Conservation (phyloP, 1,140 invertebrate genomes). For the Pinna nobilis region DNA sequence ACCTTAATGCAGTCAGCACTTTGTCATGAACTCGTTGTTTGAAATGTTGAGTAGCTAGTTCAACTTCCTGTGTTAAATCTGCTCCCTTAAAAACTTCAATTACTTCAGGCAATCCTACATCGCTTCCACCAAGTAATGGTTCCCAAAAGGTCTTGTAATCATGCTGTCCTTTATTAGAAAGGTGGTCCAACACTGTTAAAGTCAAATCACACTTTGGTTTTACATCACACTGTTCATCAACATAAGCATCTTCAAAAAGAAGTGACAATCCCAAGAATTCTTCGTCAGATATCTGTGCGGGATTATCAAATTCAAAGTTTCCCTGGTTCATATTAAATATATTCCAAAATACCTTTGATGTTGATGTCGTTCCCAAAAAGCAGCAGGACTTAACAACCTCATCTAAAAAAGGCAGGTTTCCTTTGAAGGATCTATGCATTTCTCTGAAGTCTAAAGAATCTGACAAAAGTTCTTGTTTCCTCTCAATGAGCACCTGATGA, state of each 20-base stretch:
- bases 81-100: neutral
- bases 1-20: neutral
- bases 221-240: neutral
- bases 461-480: neutral
- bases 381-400: neutral
- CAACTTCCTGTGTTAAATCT: constrained; percentile 1
- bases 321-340: neutral
- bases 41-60: neutral
- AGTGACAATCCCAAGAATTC: neutral
- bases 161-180: neutral
- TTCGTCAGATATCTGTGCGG: neutral
- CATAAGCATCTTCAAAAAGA: neutral
- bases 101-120: neutral
- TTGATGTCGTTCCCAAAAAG: neutral
- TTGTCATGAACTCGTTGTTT: neutral
- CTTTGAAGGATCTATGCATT: neutral
- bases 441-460: neutral
- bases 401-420: neutral
- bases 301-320: neutral
- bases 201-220: neutral
- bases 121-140: neutral
- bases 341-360: constrained; percentile 18
- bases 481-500: neutral
- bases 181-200: neutral
- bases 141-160: neutral